phyloP scores from a whole-genome alignment of 2,797 vertebrate genomes.

The Aplochiton taeniatus region DNA sequence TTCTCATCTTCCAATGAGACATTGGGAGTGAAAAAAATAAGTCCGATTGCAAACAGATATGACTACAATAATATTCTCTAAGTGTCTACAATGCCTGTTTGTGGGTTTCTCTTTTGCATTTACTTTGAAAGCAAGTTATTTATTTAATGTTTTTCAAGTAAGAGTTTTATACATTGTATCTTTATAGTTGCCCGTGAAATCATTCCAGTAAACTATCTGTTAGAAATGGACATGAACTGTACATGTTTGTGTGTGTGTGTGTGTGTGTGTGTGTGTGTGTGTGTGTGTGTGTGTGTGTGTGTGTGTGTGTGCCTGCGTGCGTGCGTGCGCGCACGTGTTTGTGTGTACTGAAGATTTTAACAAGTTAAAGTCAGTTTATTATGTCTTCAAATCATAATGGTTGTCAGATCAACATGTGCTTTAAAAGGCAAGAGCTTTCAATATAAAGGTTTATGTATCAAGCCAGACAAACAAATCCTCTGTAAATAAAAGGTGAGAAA shows the following conservation, averaged over 20 bases:
- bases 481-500: constrained; percentile 75
- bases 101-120: constrained; percentile 72
- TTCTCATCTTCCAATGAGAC: constrained; percentile 77
- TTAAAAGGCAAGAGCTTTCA: constrained; percentile 80
- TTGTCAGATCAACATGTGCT: constrained; percentile 81
- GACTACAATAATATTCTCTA: constrained; percentile 79
- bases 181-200: constrained; percentile 84
- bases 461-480: constrained; percentile 77
- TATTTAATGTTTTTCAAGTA: constrained; percentile 76
- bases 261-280: constrained; percentile 63
- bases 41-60: constrained; percentile 74
- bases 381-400: constrained; percentile 81
- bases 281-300: constrained; percentile 38
- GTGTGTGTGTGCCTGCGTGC: constrained; percentile 25
- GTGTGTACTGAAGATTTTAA: constrained; percentile 74
- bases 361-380: constrained; percentile 75
- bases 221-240: constrained; percentile 74
- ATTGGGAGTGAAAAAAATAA: constrained; percentile 71
- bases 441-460: constrained; percentile 80
- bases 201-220: constrained; percentile 81
- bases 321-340: constrained; percentile 7
- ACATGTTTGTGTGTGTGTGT: constrained; percentile 72
- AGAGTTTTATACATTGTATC: constrained; percentile 85
- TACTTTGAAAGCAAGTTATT: constrained; percentile 63
- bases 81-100: constrained; percentile 82